Conservation (phyloP, 1,140 invertebrate genomes). For the Theocolax elegans region DNA sequence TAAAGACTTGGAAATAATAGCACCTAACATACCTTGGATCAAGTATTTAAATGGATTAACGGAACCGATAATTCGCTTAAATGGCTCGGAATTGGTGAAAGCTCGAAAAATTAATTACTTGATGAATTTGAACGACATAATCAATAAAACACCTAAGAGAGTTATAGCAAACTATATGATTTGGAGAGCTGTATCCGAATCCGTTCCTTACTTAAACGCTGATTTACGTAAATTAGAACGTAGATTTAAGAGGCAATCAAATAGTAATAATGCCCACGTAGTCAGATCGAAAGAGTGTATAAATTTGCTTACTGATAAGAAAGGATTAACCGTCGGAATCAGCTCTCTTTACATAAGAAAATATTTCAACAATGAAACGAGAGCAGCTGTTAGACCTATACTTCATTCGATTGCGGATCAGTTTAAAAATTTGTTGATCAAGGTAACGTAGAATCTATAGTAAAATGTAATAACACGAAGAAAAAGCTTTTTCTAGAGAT, state of each 20-base stretch:
- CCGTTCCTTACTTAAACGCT: background rate
- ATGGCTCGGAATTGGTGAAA: background rate
- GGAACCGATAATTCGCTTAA: background rate
- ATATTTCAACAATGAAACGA: background rate
- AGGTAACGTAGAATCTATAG: too few species aligned
- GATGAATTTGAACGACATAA: background rate
- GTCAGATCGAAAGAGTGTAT: background rate
- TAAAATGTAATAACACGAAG: too few species aligned
- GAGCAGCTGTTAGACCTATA: background rate
- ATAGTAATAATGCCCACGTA: background rate
- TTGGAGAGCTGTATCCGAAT: background rate
- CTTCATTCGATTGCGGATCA: background rate
- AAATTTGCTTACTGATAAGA: background rate
- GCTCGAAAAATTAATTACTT: background rate
- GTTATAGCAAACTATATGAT: background rate
- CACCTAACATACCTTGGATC: background rate
- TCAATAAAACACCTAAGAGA: background rate
- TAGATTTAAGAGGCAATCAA: background rate
- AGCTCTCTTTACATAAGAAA: slow-evolving; percentile 6
- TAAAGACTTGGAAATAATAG: background rate
- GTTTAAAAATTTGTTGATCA: background rate
- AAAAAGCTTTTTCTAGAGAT: too few species aligned
- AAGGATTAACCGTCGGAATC: background rate
- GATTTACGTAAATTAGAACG: background rate
- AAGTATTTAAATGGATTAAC: background rate